Evolutionary conservation across 2,113 vertebrate species (phyloP), one percentile per base, ranked within the genome.

Genomic region (Hemicordylus capensis): DNA sequence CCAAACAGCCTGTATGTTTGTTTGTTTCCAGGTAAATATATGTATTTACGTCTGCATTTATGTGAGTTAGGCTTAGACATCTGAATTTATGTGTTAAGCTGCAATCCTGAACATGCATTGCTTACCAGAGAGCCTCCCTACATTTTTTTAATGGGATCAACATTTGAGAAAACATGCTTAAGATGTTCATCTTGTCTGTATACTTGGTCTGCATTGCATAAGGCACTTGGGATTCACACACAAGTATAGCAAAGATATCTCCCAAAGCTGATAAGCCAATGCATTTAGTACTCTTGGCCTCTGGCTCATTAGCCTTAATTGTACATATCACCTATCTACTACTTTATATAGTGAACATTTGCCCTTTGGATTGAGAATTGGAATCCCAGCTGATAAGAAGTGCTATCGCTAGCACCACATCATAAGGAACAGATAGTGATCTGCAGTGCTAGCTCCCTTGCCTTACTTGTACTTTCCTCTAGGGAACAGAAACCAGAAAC

Each of bases 311-410:
- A 91, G 84, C 80, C 91, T 93, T 88, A 91, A 94, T 93, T 91
- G 82, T 88, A 82, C 44, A 86, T 78, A 83, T n/a, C n/a, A n/a
- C n/a, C 93, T 95, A 94, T 95, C 95, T 96, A 92, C 89, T 91
- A 87, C 92, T 94, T 90, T 92, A 93, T 94, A 89, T 96, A 89
- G 93, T 92, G 91, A 94, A 89, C 90, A 85, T 81, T 91, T 93
- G 93, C 92, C 92, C 94, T 92, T 91, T 92, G 93, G 90, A n/a
- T n/a, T n/a, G n/a, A n/a, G n/a, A n/a, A n/a, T 93, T 93, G 89
- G 91, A 92, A 93, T 95, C 88, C 91, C 84, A 85, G 85, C 92
- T 94, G 96, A 96, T 97, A 97, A 96, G 85, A 69, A 84, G 82
- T 87, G 95, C 93, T 88, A 94, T 95, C 90, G 59, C 80, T 84